Base-by-base conservation (phyloP, 2,888 invertebrate genomes). In the Ichneumon xanthorius region DNA sequence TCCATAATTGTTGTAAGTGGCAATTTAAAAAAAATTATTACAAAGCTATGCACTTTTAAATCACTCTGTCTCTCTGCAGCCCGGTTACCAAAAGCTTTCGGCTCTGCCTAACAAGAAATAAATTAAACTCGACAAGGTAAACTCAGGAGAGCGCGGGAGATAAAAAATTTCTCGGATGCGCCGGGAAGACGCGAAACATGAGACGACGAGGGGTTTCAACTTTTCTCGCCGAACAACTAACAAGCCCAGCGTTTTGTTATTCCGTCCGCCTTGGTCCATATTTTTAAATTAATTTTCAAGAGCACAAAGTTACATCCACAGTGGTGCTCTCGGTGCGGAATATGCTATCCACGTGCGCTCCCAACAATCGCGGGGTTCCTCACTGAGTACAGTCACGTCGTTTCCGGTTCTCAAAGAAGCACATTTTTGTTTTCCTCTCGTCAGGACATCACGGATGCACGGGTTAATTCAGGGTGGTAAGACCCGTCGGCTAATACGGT, bases 271-370 rank as follows among this genome's bases (percentile, higher is more conserved):
- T 55, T 73, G 75, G 75, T 82, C 71, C 55, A 75, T 81, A 53
- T 67, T 85, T 79, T 55, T 55, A 70, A 82, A 79, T 82, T 82
- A 79, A 82, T 79, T 82, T 85, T 79, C 48, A 55, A 33, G 58
- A 75, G 78, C 53, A 16, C 40, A 50, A 85, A 70, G 78, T 75
- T 78, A 45, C 48, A 19, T 70, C n/a, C 26, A 63, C 40, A 16
- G 30, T 63, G 65, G 19, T 50, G 37, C 19, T 40, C 6, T 65
- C 40, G 61, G 55, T 40, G 70, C 14, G 76, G 19, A 55, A 77
- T 73, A 82, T 82, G 77, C 77, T n/a, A 26, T 82, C 67, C 82
- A 82, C 67, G 79, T 65, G 70, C 78, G 48, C n/a, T 26, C 50
- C 81, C 14, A 45, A 14, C 16, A 16, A 45, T 55, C 55, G 55